Evolutionary conservation across 2,113 vertebrate species (phyloP), one percentile per base, ranked within the genome.

Genomic region (Cavia aperea): DNA sequence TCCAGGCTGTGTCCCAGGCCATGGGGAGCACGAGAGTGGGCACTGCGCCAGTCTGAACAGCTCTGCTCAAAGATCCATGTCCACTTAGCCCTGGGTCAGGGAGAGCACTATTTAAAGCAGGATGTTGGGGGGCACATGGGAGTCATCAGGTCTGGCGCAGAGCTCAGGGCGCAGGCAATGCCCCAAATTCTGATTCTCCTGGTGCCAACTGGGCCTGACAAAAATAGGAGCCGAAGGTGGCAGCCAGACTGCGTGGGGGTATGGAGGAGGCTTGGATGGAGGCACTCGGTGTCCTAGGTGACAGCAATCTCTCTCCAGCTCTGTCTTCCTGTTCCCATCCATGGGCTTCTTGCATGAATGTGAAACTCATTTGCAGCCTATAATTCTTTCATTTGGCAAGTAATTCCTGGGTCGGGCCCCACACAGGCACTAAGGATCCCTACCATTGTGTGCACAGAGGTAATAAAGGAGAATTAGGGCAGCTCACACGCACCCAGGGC

Each of bases 121-220:
- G 79, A 39, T 19, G 0, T 49, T 43, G n/a, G 60, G 49, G 89
- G 56, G 63, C 88, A 77, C 0, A 13, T 91, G 77, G 92, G 63
- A 39, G 81, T 36, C 66, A 21, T 49, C 36, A 43, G 56, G 58
- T 46, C 88, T 83, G 51, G 82, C 14, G 2, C 79, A 82, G 88
- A 86, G 63, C 0, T 5, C 88, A 83, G 86, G 79, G 54, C 62
- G 51, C 86, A 85, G 56, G 49, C 0, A 16, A 56, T 66, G 85
- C 26, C 92, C 92, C 78, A 70, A 85, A 90, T 95, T 89, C 86
- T 94, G 92, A 84, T 90, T 56, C 93, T 94, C 70, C 68, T 5
- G 83, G 36, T 58, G 78, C 33, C 85, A 62, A 77, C 12, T 1
- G 39, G 78, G 51, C 85, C 46, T 21, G 73, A 90, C 79, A 94